Base-by-base conservation (phyloP, 2,888 invertebrate genomes). In the Podotricha telesiphe region DNA sequence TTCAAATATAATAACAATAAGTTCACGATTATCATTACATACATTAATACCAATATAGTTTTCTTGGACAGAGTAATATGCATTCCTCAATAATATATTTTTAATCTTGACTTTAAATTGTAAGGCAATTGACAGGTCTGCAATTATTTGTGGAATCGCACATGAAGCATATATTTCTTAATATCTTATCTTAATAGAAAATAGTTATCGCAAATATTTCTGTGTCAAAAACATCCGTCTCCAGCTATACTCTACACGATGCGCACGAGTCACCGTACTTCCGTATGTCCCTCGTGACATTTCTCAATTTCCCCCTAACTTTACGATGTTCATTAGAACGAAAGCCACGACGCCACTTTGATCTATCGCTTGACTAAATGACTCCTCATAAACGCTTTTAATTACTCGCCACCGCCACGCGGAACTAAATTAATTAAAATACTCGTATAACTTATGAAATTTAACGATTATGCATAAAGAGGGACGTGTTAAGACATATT, bases 311-410 rank as follows among this genome's bases (percentile, higher is more conserved):
- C 65, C 65, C 55, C 65, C 58, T 65, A 48, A 62, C 65, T 76
- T 76, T 75, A 77, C 71, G 73, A 69, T 67, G 70, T 71, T 77
- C 77, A 76, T 79, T 79, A 78, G 73, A 65, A 70, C 68, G 70
- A 74, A 67, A 75, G 67, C 69, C 58, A 67, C 56, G 69, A 67
- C 56, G 69, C 51, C 71, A 59, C 77, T 78, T 78, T 78, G 78
- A 78, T 78, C 74, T 77, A 77, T 71, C 45, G 69, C 40, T 47
- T 70, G 67, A 59, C 69, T 70, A 68, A 71, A 69, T 74, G 70
- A 63, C 58, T 64, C 61, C 64, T 75, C 74, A 72, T 73, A 71
- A 71, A 71, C 64, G 58, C 58, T 61, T 71, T 74, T 78, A 73
- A 76, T 77, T 75, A 77, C 72, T 61, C 19, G 56, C 61, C 55